A percentile compares a stretch with the other conserved stretches of the same genome.
Conservation (phyloP, 92 coral and sea anemone species). For the Siderastrea siderea region DNA sequence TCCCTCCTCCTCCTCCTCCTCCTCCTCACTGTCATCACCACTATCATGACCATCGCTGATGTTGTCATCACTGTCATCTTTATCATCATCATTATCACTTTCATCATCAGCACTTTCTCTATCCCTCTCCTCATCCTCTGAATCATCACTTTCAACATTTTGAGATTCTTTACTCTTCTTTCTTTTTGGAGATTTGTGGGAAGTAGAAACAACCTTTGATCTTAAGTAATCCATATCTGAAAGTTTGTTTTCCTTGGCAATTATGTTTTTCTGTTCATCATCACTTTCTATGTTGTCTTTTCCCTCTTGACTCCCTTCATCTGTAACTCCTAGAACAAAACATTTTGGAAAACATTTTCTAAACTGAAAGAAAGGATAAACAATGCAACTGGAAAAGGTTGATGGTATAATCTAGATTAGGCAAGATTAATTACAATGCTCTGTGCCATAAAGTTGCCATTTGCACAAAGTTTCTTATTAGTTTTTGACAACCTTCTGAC, state of each 20-base stretch:
- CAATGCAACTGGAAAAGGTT: background rate
- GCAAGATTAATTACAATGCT: too few relatives aligned
- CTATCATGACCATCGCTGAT: background rate
- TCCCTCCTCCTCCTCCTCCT: conserved; percentile 3
- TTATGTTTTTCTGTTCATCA: conserved; percentile 31
- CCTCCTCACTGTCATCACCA: background rate
- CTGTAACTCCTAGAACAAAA: conserved; percentile 20
- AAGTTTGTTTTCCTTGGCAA: conserved; percentile 49
- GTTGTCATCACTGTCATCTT: background rate
- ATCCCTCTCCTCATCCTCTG: conserved; percentile 15
- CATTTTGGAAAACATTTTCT: too few relatives aligned
- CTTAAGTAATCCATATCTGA: conserved; percentile 98
- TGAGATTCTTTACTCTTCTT: conserved; percentile 5
- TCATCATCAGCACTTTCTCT: conserved; percentile 1
- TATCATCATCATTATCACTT: background rate
- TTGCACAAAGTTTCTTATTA: too few relatives aligned
- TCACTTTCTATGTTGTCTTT: background rate
- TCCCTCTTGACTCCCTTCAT: background rate
- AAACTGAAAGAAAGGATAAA: background rate
- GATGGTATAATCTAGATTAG: background rate
- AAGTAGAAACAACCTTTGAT: conserved; percentile 69
- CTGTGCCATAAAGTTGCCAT: too few relatives aligned
- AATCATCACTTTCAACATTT: background rate
- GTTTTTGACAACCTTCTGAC: too few relatives aligned
- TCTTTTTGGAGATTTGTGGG: conserved; percentile 9